Conservation (phyloP, 2,113 vertebrate genomes). For the Onychostoma macrolepis region DNA sequence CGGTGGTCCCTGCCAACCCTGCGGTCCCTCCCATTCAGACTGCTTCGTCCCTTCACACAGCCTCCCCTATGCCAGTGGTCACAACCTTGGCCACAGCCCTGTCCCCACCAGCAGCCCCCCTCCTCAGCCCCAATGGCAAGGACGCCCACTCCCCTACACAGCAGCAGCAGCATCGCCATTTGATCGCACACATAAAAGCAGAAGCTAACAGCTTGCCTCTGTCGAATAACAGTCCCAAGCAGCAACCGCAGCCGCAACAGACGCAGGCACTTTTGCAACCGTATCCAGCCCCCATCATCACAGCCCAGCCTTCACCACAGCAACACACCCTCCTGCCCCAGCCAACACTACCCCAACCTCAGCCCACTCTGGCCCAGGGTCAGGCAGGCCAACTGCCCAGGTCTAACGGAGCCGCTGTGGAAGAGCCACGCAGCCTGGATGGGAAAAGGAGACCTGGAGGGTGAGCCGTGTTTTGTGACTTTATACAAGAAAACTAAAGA, state of each 20-base stretch:
- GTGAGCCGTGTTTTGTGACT: constrained; percentile 74
- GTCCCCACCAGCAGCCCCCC: constrained; percentile 68
- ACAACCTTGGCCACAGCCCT: constrained; percentile 65
- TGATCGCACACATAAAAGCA: constrained; percentile 74
- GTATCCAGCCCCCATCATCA: constrained; percentile 81
- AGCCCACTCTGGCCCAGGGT: constrained; percentile 58
- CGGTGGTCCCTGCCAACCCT: constrained; percentile 80
- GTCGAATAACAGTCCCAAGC: constrained; percentile 59
- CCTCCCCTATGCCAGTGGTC: constrained; percentile 76
- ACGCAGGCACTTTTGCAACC: constrained; percentile 73
- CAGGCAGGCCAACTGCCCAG: constrained; percentile 67
- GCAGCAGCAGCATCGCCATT: constrained; percentile 71
- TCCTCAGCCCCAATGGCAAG: constrained; percentile 69
- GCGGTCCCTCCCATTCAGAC: constrained; percentile 67
- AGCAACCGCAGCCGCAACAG: constrained; percentile 31
- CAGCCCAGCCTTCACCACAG: constrained; percentile 80
- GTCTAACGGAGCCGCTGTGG: constrained; percentile 77
- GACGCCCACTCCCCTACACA: constrained; percentile 65
- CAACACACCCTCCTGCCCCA: constrained; percentile 85
- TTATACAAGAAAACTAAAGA: not conserved
- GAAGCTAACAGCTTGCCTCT: constrained; percentile 72
- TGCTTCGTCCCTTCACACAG: constrained; percentile 66
- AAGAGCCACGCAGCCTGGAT: constrained; percentile 86
- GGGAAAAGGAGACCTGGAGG: constrained; percentile 96
- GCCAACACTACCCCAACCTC: constrained; percentile 72